Evolutionary conservation across 2,113 vertebrate species (phyloP).

Genomic region (Larimichthys polyactis): DNA sequence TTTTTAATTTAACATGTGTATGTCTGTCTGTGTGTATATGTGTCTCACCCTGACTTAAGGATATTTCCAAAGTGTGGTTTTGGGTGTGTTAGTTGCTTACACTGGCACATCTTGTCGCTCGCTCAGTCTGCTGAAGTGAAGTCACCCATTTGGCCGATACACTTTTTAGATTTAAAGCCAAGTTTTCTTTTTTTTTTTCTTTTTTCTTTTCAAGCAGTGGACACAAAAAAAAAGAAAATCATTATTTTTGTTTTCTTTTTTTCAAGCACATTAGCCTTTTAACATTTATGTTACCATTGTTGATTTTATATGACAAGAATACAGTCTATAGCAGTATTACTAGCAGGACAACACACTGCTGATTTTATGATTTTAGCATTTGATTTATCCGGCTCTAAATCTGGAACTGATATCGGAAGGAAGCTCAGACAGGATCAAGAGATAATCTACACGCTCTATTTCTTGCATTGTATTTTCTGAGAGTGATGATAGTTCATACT

Average conservation of each 20-base stretch:
- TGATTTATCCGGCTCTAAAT: slow-evolving; percentile 54
- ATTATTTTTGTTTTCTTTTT: background rate
- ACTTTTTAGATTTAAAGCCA: slow-evolving; percentile 24
- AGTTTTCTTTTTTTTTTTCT: background rate
- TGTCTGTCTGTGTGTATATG: background rate
- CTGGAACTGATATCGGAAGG: slow-evolving; percentile 56
- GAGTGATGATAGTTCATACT: slow-evolving; percentile 19
- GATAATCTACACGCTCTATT: slow-evolving; percentile 64
- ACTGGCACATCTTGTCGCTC: slow-evolving; percentile 60
- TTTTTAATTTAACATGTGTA: slow-evolving; percentile 53
- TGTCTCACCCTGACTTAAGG: slow-evolving; percentile 3
- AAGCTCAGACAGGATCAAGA: slow-evolving; percentile 68
- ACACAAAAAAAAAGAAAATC: background rate
- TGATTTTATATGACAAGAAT: background rate
- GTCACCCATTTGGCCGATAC: slow-evolving; percentile 60
- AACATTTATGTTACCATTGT: background rate
- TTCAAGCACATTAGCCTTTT: background rate
- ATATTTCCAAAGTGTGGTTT: slow-evolving; percentile 70
- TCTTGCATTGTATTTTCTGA: slow-evolving; percentile 37
- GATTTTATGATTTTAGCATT: slow-evolving; percentile 14
- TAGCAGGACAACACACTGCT: background rate
- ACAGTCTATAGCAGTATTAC: slow-evolving; percentile 1
- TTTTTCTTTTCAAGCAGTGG: background rate
- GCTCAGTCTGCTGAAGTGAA: slow-evolving; percentile 49
- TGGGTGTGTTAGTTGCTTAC: slow-evolving; percentile 70